Evolutionary conservation across 2,797 vertebrate genomes (phyloP).

Genomic region (Sebastes oblongus): DNA sequence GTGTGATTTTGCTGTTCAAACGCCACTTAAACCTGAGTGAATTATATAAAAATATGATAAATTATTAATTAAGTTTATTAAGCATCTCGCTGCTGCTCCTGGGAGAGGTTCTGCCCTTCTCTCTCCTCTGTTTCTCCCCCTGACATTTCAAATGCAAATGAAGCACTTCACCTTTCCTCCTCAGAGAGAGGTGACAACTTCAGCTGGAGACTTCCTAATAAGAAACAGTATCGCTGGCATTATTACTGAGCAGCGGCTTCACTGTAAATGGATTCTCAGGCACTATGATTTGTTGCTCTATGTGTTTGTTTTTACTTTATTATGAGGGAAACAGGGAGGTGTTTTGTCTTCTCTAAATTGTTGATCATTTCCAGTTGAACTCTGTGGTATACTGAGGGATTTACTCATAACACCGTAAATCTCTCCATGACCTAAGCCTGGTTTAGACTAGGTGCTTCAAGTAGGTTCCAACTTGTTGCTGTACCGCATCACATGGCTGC

Average conservation of each 20-base stretch:
- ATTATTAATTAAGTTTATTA: conserved; percentile 55
- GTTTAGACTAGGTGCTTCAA: background rate
- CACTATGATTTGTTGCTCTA: conserved; percentile 14
- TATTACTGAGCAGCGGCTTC: conserved; percentile 9
- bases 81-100: conserved; percentile 17
- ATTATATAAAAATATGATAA: conserved; percentile 4
- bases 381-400: background rate
- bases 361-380: background rate
- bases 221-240: conserved; percentile 8
- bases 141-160: conserved; percentile 75
- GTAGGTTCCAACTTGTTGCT: background rate
- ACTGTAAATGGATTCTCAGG: background rate
- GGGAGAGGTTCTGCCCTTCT: conserved; percentile 46
- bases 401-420: background rate
- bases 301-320: background rate
- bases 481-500: background rate
- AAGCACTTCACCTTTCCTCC: conserved; percentile 52
- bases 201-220: conserved; percentile 28
- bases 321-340: background rate
- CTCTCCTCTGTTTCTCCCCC: conserved; percentile 4
- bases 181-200: conserved; percentile 31
- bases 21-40: conserved; percentile 14
- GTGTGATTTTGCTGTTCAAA: background rate
- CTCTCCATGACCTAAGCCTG: background rate
- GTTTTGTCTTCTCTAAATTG: background rate